phyloP scores from a whole-genome alignment of 2,113 vertebrate species.

The Zapornia atra region DNA sequence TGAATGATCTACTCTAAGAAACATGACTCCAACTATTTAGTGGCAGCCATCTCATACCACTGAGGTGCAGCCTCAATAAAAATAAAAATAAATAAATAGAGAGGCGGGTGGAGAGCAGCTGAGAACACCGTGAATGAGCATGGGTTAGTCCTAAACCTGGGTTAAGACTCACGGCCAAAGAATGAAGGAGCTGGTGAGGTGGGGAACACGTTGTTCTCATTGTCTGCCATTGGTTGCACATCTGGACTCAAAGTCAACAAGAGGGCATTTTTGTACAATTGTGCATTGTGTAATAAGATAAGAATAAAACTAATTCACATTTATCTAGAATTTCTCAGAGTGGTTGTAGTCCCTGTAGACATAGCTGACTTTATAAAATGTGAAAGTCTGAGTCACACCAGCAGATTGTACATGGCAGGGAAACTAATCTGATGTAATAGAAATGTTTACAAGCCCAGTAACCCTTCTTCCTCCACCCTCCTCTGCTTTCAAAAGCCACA shows the following conservation, averaged over 20 bases:
- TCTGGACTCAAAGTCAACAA: slow-evolving; percentile 52
- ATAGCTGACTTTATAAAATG: slow-evolving; percentile 55
- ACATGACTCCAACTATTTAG: background rate
- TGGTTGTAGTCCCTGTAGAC: slow-evolving; percentile 36
- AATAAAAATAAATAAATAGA: background rate
- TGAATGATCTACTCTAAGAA: background rate
- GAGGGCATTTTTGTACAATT: slow-evolving; percentile 44
- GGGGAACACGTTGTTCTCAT: slow-evolving; percentile 35
- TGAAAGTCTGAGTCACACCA: slow-evolving; percentile 66
- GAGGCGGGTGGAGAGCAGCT: background rate
- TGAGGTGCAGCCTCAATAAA: background rate
- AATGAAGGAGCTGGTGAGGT: slow-evolving; percentile 20
- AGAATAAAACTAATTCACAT: slow-evolving; percentile 60
- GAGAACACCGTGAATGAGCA: background rate
- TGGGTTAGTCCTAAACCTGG: background rate
- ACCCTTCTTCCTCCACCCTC: slow-evolving; percentile 52
- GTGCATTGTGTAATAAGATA: slow-evolving; percentile 49
- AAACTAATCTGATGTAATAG: slow-evolving; percentile 70
- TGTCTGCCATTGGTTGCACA: slow-evolving; percentile 35
- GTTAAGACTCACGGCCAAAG: background rate
- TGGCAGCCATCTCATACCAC: background rate
- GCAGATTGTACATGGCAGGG: slow-evolving; percentile 55
- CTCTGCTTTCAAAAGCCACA: slow-evolving; percentile 42
- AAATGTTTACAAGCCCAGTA: slow-evolving; percentile 70
- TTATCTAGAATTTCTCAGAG: slow-evolving; percentile 59